Evolutionary conservation across 2,888 invertebrate genomes (phyloP), one percentile per base, ranked within the genome.

Genomic region (Leucophenga montana): DNA sequence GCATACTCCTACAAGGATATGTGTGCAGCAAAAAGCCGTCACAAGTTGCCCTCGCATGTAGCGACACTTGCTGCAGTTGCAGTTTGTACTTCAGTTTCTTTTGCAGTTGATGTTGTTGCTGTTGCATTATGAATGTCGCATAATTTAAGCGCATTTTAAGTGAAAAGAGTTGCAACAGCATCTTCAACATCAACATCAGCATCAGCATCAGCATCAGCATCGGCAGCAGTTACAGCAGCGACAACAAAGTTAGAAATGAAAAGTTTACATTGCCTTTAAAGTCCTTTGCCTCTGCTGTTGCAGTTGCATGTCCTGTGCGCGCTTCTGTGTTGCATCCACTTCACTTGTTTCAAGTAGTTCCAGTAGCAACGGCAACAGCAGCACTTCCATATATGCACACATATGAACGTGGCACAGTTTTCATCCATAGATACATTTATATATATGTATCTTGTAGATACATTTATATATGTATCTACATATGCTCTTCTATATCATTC

Each of bases 121-220:
- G 77, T 76, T 85, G 82, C 83, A 83, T 83, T 84, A 85, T 85
- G 82, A 85, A 83, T 85, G 82, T 68, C 75, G 79, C 85, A 85
- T 85, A 85, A 82, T 80, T 84, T 83, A 79, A 77, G 82, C 78
- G 72, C 77, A 71, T 68, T 70, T 73, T 73, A 67, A 54, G 66
- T 66, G 56, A 66, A 54, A 66, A 59, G 22, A 56, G 56, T 27
- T 56, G 61, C 61, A 61, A 13, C 33, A 67, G 56, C 46, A 67
- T 16, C 53, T 53, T 53, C 20, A 27, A 27, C 56, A 66, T 18
- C 65, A 33, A 48, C 65, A 50, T 16, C 53, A 57, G 13, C 31
- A 57, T 8, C 5, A 53, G 53, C 53, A 39, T 20, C 53, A 67
- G 50, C 59, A 68, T 53, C 20, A 27, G n/a, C 46, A 66, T 18